Conservation (phyloP, 2,888 invertebrate species). For the Tiliacea citrago region DNA sequence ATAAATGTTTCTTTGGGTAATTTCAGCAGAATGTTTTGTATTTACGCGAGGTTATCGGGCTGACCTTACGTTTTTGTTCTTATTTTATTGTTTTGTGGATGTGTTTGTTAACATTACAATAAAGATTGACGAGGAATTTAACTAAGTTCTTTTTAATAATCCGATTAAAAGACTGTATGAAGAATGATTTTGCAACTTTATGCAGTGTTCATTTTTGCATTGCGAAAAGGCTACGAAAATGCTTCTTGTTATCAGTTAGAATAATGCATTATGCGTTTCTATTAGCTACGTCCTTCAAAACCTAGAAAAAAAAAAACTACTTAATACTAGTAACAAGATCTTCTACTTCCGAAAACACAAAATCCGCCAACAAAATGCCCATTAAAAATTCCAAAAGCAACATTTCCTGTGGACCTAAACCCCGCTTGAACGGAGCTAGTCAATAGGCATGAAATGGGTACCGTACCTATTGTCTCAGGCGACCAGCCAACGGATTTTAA, state of each 20-base stretch:
- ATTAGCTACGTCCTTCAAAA: not conserved
- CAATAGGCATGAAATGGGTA: conserved; percentile 45
- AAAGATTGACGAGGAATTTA: not conserved
- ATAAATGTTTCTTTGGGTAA: not conserved
- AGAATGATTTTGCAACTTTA: not conserved
- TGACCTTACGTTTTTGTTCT: conserved; percentile 14
- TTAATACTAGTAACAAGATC: not conserved
- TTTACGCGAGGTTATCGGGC: conserved; percentile 11
- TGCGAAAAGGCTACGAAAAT: not conserved
- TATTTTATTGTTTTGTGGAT: conserved; percentile 5
- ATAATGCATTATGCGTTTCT: not conserved
- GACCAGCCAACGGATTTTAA: conserved; percentile 51
- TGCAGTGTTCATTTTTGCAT: not conserved
- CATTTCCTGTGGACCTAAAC: conserved; percentile 40
- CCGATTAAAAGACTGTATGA: not conserved
- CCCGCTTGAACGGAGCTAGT: conserved; percentile 53
- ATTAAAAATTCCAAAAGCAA: conserved; percentile 42
- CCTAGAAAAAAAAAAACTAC: not conserved
- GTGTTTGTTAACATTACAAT: conserved; percentile 26
- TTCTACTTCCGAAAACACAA: conserved; percentile 5
- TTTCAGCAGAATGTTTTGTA: conserved; percentile 9
- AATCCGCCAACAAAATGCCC: conserved; percentile 16
- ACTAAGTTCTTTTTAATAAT: not conserved
- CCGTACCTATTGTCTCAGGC: conserved; percentile 62
- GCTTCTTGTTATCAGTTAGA: no score